These are phyloP conservation scores for Cynoglossus semilaevis DNA, from an alignment of 2,113 vertebrate species.

Conservation along the genomic window DNA sequence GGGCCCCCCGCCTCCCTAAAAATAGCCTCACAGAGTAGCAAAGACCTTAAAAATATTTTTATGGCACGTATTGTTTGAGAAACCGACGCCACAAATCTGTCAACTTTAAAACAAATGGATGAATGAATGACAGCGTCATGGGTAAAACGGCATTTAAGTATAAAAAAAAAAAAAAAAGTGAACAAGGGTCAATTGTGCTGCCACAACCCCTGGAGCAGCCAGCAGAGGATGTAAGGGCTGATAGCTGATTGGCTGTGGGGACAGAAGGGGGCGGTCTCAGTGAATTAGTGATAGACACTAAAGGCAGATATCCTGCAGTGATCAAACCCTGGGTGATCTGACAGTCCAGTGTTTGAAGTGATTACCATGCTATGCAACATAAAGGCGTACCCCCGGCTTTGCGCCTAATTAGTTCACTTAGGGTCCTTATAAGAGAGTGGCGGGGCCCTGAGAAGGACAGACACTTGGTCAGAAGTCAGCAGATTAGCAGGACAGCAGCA, in stretches of 20 bases:
- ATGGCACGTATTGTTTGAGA: constrained; percentile 45
- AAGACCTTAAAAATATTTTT: constrained; percentile 34
- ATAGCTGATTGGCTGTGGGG: constrained; percentile 65
- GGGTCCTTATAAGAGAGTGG: constrained; percentile 72
- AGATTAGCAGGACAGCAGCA: constrained; percentile 47
- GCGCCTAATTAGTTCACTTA: constrained; percentile 79
- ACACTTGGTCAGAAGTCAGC: constrained; percentile 40
- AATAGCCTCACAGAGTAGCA: constrained; percentile 14
- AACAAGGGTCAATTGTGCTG: constrained; percentile 79
- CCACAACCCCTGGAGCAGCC: constrained; percentile 79
- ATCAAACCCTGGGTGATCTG: constrained; percentile 83
- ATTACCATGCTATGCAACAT: constrained; percentile 76
- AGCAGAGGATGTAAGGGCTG: constrained; percentile 72
- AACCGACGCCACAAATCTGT: constrained; percentile 25
- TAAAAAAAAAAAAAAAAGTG: constrained; percentile 71
- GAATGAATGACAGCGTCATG: constrained; percentile 46
- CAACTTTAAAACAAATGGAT: constrained; percentile 49
- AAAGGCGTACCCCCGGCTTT: constrained; percentile 75
- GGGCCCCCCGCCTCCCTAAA: neutral
- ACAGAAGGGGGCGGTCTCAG: constrained; percentile 67
- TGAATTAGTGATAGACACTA: constrained; percentile 76
- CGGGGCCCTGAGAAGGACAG: constrained; percentile 59
- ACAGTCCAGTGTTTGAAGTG: constrained; percentile 82
- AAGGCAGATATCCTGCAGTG: constrained; percentile 77
- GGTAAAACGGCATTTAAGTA: constrained; percentile 68